These are phyloP conservation scores for Rambutsinella grinnellia DNA, from an alignment of 2,888 invertebrate genomes.

Conservation along the genomic window DNA sequence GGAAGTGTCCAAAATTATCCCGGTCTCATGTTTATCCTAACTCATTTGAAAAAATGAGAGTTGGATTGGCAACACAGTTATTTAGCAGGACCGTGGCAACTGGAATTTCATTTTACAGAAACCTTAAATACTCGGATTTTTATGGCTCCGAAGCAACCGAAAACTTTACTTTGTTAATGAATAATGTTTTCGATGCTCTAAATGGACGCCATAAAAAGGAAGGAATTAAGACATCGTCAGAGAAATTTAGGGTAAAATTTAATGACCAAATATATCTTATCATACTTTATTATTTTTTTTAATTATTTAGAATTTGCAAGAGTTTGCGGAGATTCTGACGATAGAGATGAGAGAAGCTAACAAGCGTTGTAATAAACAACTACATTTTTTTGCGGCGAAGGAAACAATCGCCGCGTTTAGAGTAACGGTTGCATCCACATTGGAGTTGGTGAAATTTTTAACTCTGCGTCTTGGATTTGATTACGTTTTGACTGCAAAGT, in stretches of 20 bases:
- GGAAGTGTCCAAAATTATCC: no score
- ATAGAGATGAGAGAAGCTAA: no score
- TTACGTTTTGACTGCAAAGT: slow-evolving; percentile 72
- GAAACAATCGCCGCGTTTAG: background rate
- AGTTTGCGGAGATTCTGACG: no score
- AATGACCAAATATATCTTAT: no score
- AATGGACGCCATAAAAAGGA: background rate
- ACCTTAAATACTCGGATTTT: background rate
- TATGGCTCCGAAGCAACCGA: background rate
- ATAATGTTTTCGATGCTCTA: slow-evolving; percentile 2
- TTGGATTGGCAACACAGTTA: no score
- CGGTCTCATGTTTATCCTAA: no score
- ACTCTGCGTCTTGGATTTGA: background rate
- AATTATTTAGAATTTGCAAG: no score
- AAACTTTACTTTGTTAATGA: background rate
- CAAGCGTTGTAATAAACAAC: no score
- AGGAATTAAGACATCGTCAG: background rate
- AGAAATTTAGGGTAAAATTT: no score
- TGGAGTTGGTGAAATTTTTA: background rate
- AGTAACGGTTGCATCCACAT: slow-evolving; percentile 1
- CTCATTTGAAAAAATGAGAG: no score
- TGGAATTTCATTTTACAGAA: background rate
- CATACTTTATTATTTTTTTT: no score
- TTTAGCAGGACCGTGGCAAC: slow-evolving; percentile 8
- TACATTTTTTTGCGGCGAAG: background rate